Evolutionary conservation across 2,797 vertebrate genomes (phyloP).

Genomic region (Helostoma temminkii): DNA sequence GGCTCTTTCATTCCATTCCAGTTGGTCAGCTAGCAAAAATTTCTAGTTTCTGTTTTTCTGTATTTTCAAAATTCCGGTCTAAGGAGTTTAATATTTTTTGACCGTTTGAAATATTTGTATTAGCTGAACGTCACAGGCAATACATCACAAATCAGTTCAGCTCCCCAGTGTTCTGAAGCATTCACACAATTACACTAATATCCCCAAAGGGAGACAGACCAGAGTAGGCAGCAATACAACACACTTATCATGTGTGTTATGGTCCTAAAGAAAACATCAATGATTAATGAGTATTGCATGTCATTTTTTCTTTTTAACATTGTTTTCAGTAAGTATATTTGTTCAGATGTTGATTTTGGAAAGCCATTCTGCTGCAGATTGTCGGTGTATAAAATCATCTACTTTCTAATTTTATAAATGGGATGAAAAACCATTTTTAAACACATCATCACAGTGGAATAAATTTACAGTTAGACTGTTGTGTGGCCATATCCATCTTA

Average conservation of each 20-base stretch:
- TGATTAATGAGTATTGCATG: neutral
- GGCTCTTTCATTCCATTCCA: too few relatives aligned
- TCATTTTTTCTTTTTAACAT: neutral
- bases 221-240: neutral
- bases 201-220: slow-evolving; percentile 1
- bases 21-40: too few relatives aligned
- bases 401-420: neutral
- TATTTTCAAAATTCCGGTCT: slow-evolving; percentile 26
- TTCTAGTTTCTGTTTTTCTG: slow-evolving; percentile 24
- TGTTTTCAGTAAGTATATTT: neutral
- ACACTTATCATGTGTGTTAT: neutral
- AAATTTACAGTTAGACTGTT: neutral
- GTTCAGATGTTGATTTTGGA: slow-evolving; percentile 2
- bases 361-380: neutral
- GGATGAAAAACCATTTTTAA: neutral
- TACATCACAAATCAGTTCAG: slow-evolving; percentile 23
- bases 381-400: neutral
- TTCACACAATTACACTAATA: slow-evolving; percentile 26
- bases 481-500: slow-evolving; percentile 54
- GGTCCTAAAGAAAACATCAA: neutral
- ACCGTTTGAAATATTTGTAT: slow-evolving; percentile 24
- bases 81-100: neutral
- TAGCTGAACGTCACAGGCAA: slow-evolving; percentile 19
- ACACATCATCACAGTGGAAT: neutral
- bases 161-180: slow-evolving; percentile 13